Base-by-base conservation (phyloP, 2,113 vertebrate species). In the Equus przewalskii region DNA sequence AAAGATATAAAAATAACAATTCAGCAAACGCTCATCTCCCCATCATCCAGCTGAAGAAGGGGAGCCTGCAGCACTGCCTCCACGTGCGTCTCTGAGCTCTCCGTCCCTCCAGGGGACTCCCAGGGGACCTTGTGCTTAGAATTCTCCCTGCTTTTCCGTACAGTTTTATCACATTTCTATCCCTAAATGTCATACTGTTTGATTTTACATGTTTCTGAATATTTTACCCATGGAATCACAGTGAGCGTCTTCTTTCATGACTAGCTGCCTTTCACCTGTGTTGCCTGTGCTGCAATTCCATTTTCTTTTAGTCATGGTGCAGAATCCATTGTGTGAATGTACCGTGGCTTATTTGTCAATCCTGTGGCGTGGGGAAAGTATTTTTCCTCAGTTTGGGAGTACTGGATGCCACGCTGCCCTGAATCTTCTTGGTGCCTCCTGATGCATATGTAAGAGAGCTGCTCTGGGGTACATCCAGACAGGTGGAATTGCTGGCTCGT, bases 201-300 rank as follows among this genome's bases (percentile, higher is more conserved):
- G 80, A 89, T 80, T 92, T 94, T 46, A 86, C 62, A 44, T 28
- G 16, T 56, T 87, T 86, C 67, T 67, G 13, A 75, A 69, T 62
- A 82, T 79, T 91, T 97, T 91, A 70, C 93, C 64, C 84, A 56
- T 54, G 49, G 33, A 90, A 70, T 82, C 62, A 44, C 56, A 82
- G 58, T 46, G 5, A 62, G 8, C 28, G 18, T 70, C 33, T 89
- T 84, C 44, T 95, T 41, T 60, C n/a, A 44, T 62, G 16, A 62
- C 75, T 49, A 6, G 28, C 36, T 26, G 36, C 78, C 44, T 62
- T 95, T 83, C 93, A 62, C 70, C 64, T 14, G 44, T 58, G 65
- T n/a, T 46, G 33, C 10, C 8, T 67, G 46, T 36, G 15, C 7
- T 51, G 33, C 12, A 18, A 11, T 33, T 73, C 7, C 7, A 11